phyloP scores from a whole-genome alignment of 2,888 invertebrate species.

The Hololepta plana region DNA sequence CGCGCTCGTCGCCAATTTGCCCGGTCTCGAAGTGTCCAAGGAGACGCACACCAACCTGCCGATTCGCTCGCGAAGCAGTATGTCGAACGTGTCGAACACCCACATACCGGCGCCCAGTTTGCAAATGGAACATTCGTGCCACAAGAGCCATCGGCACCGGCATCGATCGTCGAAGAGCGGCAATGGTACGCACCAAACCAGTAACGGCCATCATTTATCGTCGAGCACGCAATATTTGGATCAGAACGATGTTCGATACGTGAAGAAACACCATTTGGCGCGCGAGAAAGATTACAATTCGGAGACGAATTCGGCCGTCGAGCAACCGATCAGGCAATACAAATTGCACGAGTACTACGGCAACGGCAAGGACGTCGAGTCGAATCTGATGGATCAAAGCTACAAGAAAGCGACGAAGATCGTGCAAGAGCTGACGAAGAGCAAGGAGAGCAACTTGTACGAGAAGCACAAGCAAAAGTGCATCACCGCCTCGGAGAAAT shows the following conservation, averaged over 20 bases:
- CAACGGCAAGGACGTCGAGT: constrained; percentile 14
- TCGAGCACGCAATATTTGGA: constrained; percentile 32
- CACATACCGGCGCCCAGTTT: constrained; percentile 25
- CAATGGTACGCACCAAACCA: too few species aligned
- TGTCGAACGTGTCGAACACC: constrained; percentile 37
- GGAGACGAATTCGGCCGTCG: constrained; percentile 37
- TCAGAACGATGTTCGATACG: constrained; percentile 19
- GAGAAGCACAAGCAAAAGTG: constrained; percentile 25
- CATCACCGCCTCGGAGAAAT: constrained; percentile 24
- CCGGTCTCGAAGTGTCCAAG: constrained; percentile 32
- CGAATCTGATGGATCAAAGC: constrained; percentile 22
- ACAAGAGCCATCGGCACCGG: constrained; percentile 16
- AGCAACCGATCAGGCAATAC: constrained; percentile 12
- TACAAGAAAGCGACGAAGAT: constrained; percentile 26
- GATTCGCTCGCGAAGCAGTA: constrained; percentile 31
- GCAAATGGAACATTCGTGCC: constrained; percentile 17
- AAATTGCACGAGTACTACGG: constrained; percentile 14
- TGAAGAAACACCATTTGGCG: constrained; percentile 19
- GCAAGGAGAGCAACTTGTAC: constrained; percentile 16
- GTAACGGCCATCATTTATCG: constrained; percentile 25
- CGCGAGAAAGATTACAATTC: constrained; percentile 34
- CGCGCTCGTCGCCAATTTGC: constrained; percentile 46
- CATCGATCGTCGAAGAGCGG: constrained; percentile 18
- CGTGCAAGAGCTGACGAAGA: constrained; percentile 23
- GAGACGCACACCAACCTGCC: constrained; percentile 23